Conservation (phyloP, 2,888 invertebrate genomes). For the Flexamia atlantica region DNA sequence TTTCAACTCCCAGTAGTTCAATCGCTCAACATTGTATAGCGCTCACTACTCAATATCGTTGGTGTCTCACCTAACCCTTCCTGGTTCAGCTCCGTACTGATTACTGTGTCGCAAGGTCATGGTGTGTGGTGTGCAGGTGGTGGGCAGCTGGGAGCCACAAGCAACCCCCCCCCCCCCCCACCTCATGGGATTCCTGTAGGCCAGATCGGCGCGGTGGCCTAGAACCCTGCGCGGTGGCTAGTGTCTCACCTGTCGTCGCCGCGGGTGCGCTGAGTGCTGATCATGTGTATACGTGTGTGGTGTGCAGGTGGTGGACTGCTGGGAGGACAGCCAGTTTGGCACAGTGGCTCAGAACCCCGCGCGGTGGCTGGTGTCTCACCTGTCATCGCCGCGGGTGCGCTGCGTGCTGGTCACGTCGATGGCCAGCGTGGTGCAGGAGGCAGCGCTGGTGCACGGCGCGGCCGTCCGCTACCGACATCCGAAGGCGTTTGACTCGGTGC, state of each 20-base stretch:
- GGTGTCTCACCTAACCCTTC: no score
- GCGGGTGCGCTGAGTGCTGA: slow-evolving; percentile 63
- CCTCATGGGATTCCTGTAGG: no score
- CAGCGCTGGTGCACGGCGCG: slow-evolving; percentile 55
- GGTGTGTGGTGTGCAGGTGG: no score
- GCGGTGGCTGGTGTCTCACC: slow-evolving; percentile 68
- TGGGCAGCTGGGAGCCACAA: no score
- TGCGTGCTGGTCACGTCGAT: slow-evolving; percentile 68
- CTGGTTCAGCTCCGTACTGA: no score
- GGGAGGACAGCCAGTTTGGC: slow-evolving; percentile 67
- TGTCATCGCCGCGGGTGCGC: slow-evolving; percentile 66
- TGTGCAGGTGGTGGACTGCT: slow-evolving; percentile 70
- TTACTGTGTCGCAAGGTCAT: no score
- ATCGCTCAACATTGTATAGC: no score
- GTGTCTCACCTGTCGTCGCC: slow-evolving; percentile 65
- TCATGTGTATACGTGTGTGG: no score
- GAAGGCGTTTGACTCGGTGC: slow-evolving; percentile 65
- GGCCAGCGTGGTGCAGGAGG: slow-evolving; percentile 66
- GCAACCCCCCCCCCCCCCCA: no score
- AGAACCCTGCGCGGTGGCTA: slow-evolving; percentile 69
- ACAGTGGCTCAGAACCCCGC: slow-evolving; percentile 67
- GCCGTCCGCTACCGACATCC: slow-evolving; percentile 64
- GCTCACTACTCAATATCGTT: no score
- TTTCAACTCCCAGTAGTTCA: no score
- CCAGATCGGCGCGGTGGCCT: slow-evolving; percentile 66